phyloP scores from a whole-genome alignment of 2,888 invertebrate genomes.

The Chesias legatella region DNA sequence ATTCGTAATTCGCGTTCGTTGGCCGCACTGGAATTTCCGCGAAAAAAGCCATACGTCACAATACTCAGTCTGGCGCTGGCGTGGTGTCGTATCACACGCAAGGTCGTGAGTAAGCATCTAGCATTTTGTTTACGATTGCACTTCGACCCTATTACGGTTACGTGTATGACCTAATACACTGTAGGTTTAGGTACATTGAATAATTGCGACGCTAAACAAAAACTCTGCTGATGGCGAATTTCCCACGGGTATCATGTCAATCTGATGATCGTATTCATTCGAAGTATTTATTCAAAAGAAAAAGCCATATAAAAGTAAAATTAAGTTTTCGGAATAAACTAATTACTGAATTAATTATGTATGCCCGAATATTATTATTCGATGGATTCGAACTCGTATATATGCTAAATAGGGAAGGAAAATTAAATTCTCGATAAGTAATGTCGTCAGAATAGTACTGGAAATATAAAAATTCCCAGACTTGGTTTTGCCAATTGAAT shows the following conservation, averaged over 20 bases:
- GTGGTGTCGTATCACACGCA: constrained; percentile 44
- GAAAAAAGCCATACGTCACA: constrained; percentile 72
- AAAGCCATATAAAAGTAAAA: too few species aligned
- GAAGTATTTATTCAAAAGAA: too few species aligned
- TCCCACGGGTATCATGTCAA: too few species aligned
- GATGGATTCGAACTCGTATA: too few species aligned
- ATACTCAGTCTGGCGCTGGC: constrained; percentile 42
- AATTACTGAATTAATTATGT: too few species aligned
- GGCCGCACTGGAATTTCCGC: constrained; percentile 72
- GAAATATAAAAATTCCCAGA: constrained; percentile 5
- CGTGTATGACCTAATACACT: constrained; percentile 28
- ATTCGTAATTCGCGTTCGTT: constrained; percentile 50
- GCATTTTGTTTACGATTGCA: constrained; percentile 43
- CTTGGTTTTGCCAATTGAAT: constrained; percentile 29
- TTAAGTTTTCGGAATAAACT: too few species aligned
- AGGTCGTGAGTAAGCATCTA: constrained; percentile 51
- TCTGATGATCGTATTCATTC: too few species aligned
- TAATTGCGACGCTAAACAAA: neutral
- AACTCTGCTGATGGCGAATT: too few species aligned
- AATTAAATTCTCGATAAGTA: too few species aligned
- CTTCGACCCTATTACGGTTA: constrained; percentile 40
- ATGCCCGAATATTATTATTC: too few species aligned
- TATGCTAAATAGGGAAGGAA: too few species aligned
- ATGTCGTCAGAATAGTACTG: neutral
- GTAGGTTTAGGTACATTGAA: constrained; percentile 3